Percentiles rank a stretch among this genome's conserved stretches.
These are phyloP conservation scores for Argyresthia goedartella DNA, from an alignment of 2,888 invertebrate species.

Conservation along the genomic window DNA sequence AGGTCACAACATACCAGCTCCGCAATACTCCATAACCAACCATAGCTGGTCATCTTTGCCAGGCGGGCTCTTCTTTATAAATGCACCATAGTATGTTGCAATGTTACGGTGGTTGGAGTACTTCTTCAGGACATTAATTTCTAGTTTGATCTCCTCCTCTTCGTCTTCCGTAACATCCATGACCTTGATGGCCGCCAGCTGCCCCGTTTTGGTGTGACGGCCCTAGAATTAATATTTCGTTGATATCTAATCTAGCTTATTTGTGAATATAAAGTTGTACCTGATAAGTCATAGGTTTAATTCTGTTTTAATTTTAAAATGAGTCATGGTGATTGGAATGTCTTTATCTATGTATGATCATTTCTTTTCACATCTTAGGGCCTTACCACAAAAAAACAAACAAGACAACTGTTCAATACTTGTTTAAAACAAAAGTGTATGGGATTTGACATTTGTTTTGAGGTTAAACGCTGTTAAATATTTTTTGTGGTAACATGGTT, in stretches of 20 bases:
- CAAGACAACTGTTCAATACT: no score
- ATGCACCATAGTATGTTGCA: slow-evolving; percentile 99
- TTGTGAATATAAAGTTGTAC: no score
- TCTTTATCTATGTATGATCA: no score
- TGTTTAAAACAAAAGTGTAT: no score
- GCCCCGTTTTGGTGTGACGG: slow-evolving; percentile 99
- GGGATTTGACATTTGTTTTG: no score
- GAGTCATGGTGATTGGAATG: background rate
- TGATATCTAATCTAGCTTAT: background rate
- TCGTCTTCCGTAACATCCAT: slow-evolving; percentile 99
- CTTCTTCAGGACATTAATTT: slow-evolving; percentile 99
- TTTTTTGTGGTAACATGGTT: no score
- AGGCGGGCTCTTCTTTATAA: slow-evolving; percentile 98
- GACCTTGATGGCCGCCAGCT: slow-evolving; percentile 99
- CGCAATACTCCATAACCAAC: slow-evolving; percentile 99
- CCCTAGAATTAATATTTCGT: slow-evolving; percentile 73
- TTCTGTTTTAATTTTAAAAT: background rate
- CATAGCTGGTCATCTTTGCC: slow-evolving; percentile 99
- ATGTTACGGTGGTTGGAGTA: slow-evolving; percentile 99
- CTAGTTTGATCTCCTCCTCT: slow-evolving; percentile 99
- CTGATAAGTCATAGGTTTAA: no score
- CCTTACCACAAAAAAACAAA: no score
- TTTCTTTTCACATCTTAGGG: no score
- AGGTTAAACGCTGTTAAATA: no score
- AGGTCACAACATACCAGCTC: slow-evolving; percentile 76